Conservation (phyloP, 92 coral and sea anemone species). For the Siderastrea siderea region DNA sequence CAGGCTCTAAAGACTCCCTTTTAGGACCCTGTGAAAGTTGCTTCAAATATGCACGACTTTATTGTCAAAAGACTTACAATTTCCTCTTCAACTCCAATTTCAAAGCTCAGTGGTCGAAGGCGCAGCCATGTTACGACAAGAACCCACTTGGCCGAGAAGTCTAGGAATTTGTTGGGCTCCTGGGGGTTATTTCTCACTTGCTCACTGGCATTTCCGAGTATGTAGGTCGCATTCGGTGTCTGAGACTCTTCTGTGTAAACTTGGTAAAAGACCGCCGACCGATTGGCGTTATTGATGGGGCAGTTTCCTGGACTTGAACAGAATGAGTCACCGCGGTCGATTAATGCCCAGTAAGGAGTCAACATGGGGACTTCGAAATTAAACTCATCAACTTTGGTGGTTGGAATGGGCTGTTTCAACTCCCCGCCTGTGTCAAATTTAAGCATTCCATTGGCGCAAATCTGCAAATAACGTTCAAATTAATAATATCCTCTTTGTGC, state of each 20-base stretch:
- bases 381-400: neutral
- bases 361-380: constrained; percentile 7
- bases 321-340: constrained; percentile 2
- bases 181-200: constrained; percentile 4
- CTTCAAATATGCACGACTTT: no score
- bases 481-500: neutral
- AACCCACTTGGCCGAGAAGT: constrained; percentile 30
- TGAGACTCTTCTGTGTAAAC: neutral
- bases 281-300: neutral
- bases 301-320: constrained; percentile 2
- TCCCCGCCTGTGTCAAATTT: neutral
- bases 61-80: constrained; percentile 8
- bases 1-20: no score
- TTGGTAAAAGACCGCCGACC: constrained; percentile 35
- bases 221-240: neutral
- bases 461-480: neutral
- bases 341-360: constrained; percentile 30
- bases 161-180: neutral
- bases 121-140: constrained; percentile 50
- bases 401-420: neutral
- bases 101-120: constrained; percentile 26
- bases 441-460: constrained; percentile 44
- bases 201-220: constrained; percentile 24
- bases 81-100: neutral
- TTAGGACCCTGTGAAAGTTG: no score